Evolutionary conservation across 2,797 vertebrate species (phyloP).

Genomic region (Benthosema pterotum): DNA sequence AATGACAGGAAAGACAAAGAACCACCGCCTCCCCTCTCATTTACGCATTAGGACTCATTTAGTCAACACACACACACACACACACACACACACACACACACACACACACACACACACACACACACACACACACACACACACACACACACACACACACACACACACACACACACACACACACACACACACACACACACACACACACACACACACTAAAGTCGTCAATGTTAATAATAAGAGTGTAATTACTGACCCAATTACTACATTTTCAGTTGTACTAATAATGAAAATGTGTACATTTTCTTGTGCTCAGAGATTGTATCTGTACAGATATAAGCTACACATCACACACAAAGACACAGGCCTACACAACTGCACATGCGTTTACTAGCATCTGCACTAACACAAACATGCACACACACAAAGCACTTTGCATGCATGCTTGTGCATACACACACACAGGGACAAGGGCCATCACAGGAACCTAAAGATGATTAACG

Average conservation of each 20-base stretch:
- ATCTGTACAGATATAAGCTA: background rate
- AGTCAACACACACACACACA: slow-evolving; percentile 78
- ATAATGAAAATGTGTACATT: no score
- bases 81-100: slow-evolving; percentile 18
- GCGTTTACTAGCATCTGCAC: background rate
- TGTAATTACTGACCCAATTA: no score
- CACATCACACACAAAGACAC: background rate
- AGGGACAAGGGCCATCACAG: slow-evolving; percentile 87
- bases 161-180: slow-evolving; percentile 1
- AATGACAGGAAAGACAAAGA: slow-evolving; percentile 76
- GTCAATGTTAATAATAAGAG: no score
- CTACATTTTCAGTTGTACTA: no score
- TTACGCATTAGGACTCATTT: slow-evolving; percentile 91
- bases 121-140: background rate
- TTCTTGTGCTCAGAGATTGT: no score
- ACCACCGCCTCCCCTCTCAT: slow-evolving; percentile 81
- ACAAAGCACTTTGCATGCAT: slow-evolving; percentile 9
- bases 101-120: slow-evolving; percentile 8
- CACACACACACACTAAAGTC: background rate
- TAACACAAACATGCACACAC: slow-evolving; percentile 20
- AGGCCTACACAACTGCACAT: background rate
- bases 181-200: background rate
- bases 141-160: background rate
- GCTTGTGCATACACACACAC: slow-evolving; percentile 41
- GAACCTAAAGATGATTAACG: slow-evolving; percentile 96